Evolutionary conservation across 2,113 vertebrate genomes (phyloP), one percentile per base, ranked within the genome.

Genomic region (Excalfactoria chinensis): DNA sequence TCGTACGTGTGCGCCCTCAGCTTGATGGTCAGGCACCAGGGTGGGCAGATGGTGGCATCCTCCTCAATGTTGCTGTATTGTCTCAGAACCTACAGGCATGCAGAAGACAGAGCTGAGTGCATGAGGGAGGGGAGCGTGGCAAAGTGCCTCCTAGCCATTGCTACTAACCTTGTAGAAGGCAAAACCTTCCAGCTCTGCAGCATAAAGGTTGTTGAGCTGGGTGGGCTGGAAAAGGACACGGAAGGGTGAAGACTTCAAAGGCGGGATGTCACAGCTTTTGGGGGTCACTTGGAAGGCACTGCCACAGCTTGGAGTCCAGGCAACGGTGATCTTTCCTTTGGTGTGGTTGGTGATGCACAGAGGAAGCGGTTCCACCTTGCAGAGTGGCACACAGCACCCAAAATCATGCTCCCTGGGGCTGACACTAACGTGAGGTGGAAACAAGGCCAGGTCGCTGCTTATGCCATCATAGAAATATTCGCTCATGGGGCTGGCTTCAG

Each of bases 321-420:
- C 67, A 49, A 99, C 95, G 2, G 97, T 96, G 92, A 99, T 94
- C 78, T 93, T 98, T 79, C 98, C 98, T 64, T 98, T 98, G 37
- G 98, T 99, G 88, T 98, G 97, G 96, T 99, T 99, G 85, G 95
- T 98, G 83, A 99, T 93, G 83, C 97, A 96, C 64, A 99, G 97
- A 30, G 96, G 96, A 67, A 97, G 87, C 0, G 95, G 94, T 48
- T 73, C 85, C 62, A 88, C 51, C 16, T 43, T 32, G 46, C 93
- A 79, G 32, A 93, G 97, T 1, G 84, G 88, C 1, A 77, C 18
- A 6, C 97, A 98, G 58, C 97, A 96, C 73, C 98, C 96, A 84
- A 99, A 99, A 73, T 98, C 94, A 20, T 99, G 95, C 58, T 98
- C 98, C 2, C 35, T 79, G 5, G 98, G 98, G 49, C 95, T 97